phyloP scores from a whole-genome alignment of 2,888 invertebrate genomes.

The Lycocerus yunnanus region DNA sequence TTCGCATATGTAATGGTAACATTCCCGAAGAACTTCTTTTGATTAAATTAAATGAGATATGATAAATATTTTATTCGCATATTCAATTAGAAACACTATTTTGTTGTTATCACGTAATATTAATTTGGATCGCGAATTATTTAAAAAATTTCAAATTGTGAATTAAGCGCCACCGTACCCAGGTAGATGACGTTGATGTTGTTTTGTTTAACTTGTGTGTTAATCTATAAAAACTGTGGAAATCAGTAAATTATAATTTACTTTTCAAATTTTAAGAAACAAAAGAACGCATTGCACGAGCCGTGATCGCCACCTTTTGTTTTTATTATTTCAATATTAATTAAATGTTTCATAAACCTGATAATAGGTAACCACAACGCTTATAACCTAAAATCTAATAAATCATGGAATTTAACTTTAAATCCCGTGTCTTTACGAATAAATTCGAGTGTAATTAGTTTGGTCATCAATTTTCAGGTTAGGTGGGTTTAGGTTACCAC shows the following conservation, averaged over 20 bases:
- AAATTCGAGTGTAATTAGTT: not conserved
- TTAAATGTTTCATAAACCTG: slow-evolving; percentile 27
- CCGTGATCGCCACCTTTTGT: not conserved
- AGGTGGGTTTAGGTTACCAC: slow-evolving; percentile 57
- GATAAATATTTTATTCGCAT: not conserved
- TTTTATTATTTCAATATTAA: not conserved
- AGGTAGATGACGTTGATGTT: not conserved
- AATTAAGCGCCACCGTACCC: not conserved
- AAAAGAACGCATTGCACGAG: not conserved
- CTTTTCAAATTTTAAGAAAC: not conserved
- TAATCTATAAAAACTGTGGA: slow-evolving; percentile 32
- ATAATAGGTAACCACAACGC: slow-evolving; percentile 12
- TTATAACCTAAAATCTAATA: not conserved
- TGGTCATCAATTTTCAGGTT: slow-evolving; percentile 47
- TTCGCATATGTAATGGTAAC: not conserved
- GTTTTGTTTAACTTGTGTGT: slow-evolving; percentile 34
- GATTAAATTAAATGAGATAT: not conserved
- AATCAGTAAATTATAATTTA: not conserved
- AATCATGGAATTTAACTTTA: not conserved
- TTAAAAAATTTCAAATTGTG: not conserved
- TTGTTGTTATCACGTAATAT: not conserved
- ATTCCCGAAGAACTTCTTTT: not conserved
- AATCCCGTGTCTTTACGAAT: not conserved
- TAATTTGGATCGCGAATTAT: not conserved
- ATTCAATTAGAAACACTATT: not conserved